Evolutionary conservation across 2,797 vertebrate species (phyloP).

Genomic region (Mormyrus proboscirostris): DNA sequence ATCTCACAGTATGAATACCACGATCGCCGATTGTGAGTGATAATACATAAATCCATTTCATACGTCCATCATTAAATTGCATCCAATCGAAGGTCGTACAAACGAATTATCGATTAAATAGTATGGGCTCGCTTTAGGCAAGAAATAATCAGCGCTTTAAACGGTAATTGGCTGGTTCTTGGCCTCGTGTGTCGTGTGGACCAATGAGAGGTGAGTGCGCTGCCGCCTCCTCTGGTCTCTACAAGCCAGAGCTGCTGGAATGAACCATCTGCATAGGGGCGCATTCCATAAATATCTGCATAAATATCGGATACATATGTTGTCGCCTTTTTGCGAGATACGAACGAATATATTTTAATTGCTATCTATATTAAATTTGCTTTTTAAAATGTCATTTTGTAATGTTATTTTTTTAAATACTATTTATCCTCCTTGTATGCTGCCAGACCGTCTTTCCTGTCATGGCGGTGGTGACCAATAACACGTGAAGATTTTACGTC

Average conservation of each 20-base stretch:
- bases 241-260: not conserved
- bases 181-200: not conserved
- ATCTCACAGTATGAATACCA: not conserved
- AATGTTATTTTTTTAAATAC: not conserved
- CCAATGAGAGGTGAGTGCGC: not conserved
- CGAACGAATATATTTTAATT: not conserved
- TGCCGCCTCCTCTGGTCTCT: not conserved
- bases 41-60: not conserved
- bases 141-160: not conserved
- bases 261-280: slow-evolving; percentile 2
- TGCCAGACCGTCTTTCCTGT: not conserved
- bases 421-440: not conserved
- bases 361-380: not conserved
- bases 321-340: not conserved
- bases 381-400: not conserved
- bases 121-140: not conserved
- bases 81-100: not conserved
- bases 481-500: slow-evolving; percentile 5
- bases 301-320: not conserved
- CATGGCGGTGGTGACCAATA: not conserved
- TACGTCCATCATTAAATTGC: not conserved
- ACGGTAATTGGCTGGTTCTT: not conserved
- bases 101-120: not conserved
- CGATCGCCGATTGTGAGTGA: not conserved
- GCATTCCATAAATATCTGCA: not conserved